phyloP scores from a whole-genome alignment of 2,888 invertebrate species.

The Ptychoptera contaminata region DNA sequence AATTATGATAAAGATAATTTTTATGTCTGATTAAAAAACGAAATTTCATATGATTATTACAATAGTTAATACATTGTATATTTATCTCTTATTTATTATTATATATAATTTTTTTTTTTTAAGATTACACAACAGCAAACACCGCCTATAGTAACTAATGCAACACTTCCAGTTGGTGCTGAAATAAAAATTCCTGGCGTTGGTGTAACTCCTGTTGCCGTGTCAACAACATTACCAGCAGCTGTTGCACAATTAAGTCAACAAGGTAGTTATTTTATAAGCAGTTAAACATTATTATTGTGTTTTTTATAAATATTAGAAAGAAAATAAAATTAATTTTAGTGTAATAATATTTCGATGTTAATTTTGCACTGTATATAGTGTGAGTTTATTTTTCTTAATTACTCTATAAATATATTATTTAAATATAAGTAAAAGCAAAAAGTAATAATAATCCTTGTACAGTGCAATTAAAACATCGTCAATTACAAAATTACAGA shows the following conservation, averaged over 20 bases:
- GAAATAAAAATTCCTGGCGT: slow-evolving; percentile 44
- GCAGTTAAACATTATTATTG: no score
- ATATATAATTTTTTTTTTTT: background rate
- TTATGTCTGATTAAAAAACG: no score
- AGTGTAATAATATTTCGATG: background rate
- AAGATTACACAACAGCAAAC: slow-evolving; percentile 1
- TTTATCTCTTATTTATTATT: background rate
- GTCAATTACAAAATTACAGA: no score
- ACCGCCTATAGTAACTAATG: slow-evolving; percentile 10
- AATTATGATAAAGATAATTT: no score
- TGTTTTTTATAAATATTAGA: background rate
- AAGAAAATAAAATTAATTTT: background rate
- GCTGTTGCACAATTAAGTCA: slow-evolving; percentile 43
- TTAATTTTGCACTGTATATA: slow-evolving; percentile 3
- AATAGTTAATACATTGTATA: background rate
- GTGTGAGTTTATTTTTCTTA: background rate
- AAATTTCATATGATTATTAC: background rate
- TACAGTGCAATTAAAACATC: no score
- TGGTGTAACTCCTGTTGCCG: slow-evolving; percentile 42
- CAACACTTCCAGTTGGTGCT: slow-evolving; percentile 28
- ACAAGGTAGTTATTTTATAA: slow-evolving; percentile 32
- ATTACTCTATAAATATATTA: no score
- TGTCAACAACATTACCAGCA: slow-evolving; percentile 42
- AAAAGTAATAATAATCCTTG: no score
- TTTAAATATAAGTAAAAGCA: no score